Percentiles rank a stretch among this genome's conserved stretches.
These are phyloP conservation scores for Alectoris magna DNA, from an alignment of 2,797 vertebrate species.

Conservation along the genomic window DNA sequence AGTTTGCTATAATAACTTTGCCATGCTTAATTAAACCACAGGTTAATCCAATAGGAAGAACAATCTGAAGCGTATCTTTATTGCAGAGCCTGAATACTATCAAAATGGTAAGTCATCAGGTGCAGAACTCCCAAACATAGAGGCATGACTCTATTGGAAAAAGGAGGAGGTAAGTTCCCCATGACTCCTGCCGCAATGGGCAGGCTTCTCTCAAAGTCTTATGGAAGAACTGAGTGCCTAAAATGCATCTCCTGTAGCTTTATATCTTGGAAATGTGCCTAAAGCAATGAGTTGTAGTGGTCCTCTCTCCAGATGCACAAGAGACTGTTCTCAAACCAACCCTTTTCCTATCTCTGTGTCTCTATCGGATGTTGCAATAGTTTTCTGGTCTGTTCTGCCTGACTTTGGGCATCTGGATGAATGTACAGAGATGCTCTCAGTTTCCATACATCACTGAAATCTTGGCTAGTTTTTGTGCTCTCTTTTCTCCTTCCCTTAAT, in stretches of 20 bases:
- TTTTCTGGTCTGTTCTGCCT: not conserved
- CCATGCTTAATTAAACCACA: not conserved
- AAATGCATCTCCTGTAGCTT: not conserved
- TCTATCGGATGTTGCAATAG: not conserved
- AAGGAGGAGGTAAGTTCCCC: not conserved
- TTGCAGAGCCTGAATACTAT: not conserved
- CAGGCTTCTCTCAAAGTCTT: rapidly evolving
- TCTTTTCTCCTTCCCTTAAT: conserved; percentile 41
- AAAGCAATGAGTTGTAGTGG: not conserved
- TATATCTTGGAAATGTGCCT: not conserved
- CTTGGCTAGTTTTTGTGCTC: not conserved
- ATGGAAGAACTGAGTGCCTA: not conserved
- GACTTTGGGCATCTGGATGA: not conserved
- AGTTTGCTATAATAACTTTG: not conserved
- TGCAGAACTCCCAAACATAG: not conserved
- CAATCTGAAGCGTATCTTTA: not conserved
- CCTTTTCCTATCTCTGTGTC: not conserved
- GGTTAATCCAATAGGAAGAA: not conserved
- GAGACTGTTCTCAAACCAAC: not conserved
- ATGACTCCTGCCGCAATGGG: not conserved
- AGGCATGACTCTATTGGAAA: not conserved
- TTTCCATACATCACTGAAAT: not conserved
- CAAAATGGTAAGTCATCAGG: not conserved
- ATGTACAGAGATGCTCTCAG: not conserved
- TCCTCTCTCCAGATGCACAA: not conserved